Percentiles rank a stretch among this genome's conserved stretches.
Evolutionary conservation across 1,140 invertebrate genomes (phyloP).

Genomic region (Cotesia glomerata): DNA sequence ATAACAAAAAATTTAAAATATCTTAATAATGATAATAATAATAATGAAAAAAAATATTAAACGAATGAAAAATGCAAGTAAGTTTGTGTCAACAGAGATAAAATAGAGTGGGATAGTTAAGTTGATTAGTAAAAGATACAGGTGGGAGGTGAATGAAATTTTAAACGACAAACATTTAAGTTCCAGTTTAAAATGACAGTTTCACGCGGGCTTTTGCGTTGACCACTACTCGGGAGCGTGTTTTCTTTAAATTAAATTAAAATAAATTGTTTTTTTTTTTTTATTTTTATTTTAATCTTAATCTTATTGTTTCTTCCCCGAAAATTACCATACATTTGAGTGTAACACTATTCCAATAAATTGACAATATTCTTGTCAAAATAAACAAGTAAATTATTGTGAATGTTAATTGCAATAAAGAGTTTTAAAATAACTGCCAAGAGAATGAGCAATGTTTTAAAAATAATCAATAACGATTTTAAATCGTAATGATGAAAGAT

Average conservation of each 20-base stretch:
- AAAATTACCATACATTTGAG: too few relatives aligned
- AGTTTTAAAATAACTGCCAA: not conserved
- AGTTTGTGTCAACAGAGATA: not conserved
- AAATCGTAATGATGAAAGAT: slow-evolving; percentile 31
- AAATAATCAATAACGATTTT: slow-evolving; percentile 22
- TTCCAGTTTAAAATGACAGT: slow-evolving; percentile 49
- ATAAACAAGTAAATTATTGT: not conserved
- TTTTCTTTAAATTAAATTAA: slow-evolving; percentile 30
- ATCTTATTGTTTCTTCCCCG: too few relatives aligned
- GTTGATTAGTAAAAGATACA: not conserved
- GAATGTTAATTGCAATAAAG: slow-evolving; percentile 20
- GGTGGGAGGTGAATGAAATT: slow-evolving; percentile 17
- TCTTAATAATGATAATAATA: too few relatives aligned
- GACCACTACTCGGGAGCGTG: not conserved
- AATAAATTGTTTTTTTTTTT: too few relatives aligned
- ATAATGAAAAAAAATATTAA: too few relatives aligned
- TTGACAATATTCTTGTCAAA: too few relatives aligned
- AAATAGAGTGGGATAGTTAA: not conserved
- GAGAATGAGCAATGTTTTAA: not conserved
- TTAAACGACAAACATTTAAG: slow-evolving; percentile 44
- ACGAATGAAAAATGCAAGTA: too few relatives aligned
- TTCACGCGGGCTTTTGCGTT: slow-evolving; percentile 34
- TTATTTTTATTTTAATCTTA: too few relatives aligned
- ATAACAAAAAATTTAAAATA: too few relatives aligned
- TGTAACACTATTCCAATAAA: too few relatives aligned